phyloP scores from a whole-genome alignment of 2,888 invertebrate species.

The Brenthis daphne region DNA sequence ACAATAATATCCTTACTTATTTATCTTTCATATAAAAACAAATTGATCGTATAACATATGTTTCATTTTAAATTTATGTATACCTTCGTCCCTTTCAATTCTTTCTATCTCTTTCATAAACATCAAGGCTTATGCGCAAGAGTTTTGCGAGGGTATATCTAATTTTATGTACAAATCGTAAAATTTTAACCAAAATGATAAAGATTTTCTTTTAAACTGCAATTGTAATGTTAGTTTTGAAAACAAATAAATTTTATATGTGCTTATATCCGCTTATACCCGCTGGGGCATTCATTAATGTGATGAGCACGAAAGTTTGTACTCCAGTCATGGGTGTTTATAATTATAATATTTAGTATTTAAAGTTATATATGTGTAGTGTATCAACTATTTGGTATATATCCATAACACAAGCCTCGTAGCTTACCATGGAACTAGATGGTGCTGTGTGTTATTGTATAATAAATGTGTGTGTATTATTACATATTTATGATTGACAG shows the following conservation, averaged over 20 bases:
- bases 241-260: constrained; percentile 1
- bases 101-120: constrained; percentile 2
- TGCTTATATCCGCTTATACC: too few relatives aligned
- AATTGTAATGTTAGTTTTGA: constrained; percentile 6
- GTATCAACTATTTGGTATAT: too few relatives aligned
- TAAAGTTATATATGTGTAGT: too few relatives aligned
- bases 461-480: too few relatives aligned
- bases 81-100: constrained; percentile 9
- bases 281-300: too few relatives aligned
- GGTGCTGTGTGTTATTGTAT: too few relatives aligned
- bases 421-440: too few relatives aligned
- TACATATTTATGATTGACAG: too few relatives aligned
- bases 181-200: constrained; percentile 19
- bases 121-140: constrained; percentile 7
- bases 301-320: too few relatives aligned
- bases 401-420: too few relatives aligned
- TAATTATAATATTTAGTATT: too few relatives aligned
- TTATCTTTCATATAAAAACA: constrained; percentile 20
- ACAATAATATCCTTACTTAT: constrained; percentile 8
- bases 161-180: constrained; percentile 23
- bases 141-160: constrained; percentile 16
- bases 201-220: constrained; percentile 14
- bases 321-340: background rate
- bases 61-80: constrained; percentile 14
- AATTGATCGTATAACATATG: constrained; percentile 17